Evolutionary conservation across 2,797 vertebrate species (phyloP), one percentile per base, ranked within the genome.

Genomic region (Taenioides sp.): DNA sequence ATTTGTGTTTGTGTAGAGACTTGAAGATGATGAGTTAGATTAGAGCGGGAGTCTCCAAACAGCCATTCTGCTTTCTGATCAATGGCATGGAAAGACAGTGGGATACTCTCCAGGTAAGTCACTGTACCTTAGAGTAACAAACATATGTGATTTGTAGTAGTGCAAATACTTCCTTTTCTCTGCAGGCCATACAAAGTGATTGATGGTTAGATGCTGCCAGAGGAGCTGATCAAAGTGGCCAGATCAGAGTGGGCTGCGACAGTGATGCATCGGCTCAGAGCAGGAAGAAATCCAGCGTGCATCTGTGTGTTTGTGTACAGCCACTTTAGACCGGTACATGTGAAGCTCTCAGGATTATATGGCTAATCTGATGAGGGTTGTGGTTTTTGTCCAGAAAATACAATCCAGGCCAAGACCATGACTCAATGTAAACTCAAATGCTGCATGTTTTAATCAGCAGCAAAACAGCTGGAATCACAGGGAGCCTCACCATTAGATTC

Each of bases 81-180:
- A 74, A 54, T 57, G 69, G 70, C 76, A 76, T 4, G 62, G 73
- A 85, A 70, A 79, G 58, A 76, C 62, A 86, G 61, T 65, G 68
- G 70, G 61, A 74, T 58, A 74, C 70, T 47, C 70, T 71, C 61
- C 14, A 63, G 43, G 78, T 82, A 78, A 85, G 80, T 87, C 85
- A 87, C 86, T 82, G 69, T 84, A 86, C 76, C 77, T 87, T 81
- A 57, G 34, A 37, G 49, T 71, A 23, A 76, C 70, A 82, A 78
- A 78, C 47, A 43, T 55, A 64, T 28, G 37, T 75, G 69, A 81
- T 87, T 85, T 82, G 75, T 81, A 71, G 60, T 23, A 69, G 74
- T 47, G 72, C 62, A 47, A 73, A 34, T 76, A 61, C 66, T 43
- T 73, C 64, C 85, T 74, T 64, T 73, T 65, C 75, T 66, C 72